phyloP scores from a whole-genome alignment of 2,113 vertebrate genomes.

The Eonycteris spelaea region DNA sequence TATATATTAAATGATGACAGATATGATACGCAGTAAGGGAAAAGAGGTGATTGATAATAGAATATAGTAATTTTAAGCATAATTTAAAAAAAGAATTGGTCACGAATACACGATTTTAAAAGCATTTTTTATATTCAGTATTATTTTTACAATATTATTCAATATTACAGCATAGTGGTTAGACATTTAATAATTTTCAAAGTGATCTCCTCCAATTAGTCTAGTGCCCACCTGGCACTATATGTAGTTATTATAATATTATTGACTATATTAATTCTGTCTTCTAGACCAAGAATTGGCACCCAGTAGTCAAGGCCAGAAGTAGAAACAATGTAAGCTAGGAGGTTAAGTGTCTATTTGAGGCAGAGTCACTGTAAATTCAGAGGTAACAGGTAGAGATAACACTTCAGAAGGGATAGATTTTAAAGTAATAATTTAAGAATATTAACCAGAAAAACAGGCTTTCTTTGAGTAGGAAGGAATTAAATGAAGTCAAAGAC shows the following conservation, averaged over 20 bases:
- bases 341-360: neutral
- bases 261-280: neutral
- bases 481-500: constrained; percentile 50
- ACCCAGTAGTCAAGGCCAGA: neutral
- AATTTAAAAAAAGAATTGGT: neutral
- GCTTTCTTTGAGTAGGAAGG: constrained; percentile 29
- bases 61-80: neutral
- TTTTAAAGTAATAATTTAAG: constrained; percentile 58
- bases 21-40: neutral
- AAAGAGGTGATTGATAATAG: neutral
- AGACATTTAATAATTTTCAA: too few relatives aligned
- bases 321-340: neutral
- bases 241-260: too few relatives aligned
- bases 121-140: too few relatives aligned
- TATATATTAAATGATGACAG: neutral
- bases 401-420: neutral
- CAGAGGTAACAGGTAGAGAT: constrained; percentile 20
- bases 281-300: neutral
- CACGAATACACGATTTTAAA: neutral
- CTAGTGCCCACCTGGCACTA: too few relatives aligned
- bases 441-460: constrained; percentile 32
- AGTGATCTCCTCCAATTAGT: too few relatives aligned
- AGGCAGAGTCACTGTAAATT: neutral
- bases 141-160: too few relatives aligned
- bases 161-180: too few relatives aligned